Evolutionary conservation across 2,113 vertebrate species (phyloP).

Genomic region (Siniperca chuatsi): DNA sequence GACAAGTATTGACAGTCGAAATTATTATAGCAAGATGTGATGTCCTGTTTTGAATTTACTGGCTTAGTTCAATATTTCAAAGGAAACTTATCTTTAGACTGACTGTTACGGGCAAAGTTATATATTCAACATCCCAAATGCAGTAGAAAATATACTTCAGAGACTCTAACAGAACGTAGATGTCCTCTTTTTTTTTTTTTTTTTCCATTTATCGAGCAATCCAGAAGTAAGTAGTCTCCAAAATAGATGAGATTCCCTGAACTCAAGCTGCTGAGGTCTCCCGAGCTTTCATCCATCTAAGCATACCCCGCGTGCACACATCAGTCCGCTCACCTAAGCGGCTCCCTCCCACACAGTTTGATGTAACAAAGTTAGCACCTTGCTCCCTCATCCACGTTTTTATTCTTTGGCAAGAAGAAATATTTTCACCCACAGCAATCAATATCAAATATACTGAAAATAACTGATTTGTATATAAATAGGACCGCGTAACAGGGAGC

Average conservation of each 20-base stretch:
- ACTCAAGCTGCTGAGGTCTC: conserved; percentile 38
- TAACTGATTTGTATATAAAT: conserved; percentile 43
- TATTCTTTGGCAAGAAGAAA: conserved; percentile 27
- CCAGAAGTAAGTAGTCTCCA: conserved; percentile 5
- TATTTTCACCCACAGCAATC: conserved; percentile 50
- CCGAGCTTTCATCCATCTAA: conserved; percentile 30
- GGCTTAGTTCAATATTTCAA: neutral
- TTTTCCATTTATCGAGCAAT: neutral
- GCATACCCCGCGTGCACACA: conserved; percentile 14
- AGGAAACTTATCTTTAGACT: neutral
- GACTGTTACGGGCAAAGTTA: neutral
- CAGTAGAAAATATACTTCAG: conserved; percentile 4
- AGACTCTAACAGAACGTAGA: neutral
- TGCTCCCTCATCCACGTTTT: conserved; percentile 15
- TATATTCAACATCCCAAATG: neutral
- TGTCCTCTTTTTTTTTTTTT: neutral
- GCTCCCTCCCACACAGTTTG: conserved; percentile 36
- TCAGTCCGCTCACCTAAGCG: conserved; percentile 48
- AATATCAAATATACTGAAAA: conserved; percentile 26
- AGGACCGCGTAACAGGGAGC: conserved; percentile 17
- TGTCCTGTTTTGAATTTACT: neutral
- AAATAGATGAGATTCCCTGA: conserved; percentile 49
- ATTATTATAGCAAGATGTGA: conserved; percentile 13
- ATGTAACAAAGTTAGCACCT: conserved; percentile 32
- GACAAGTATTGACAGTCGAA: neutral